Evolutionary conservation across 2,888 invertebrate genomes (phyloP), one percentile per base, ranked within the genome.

Genomic region (Philhelius pedissequus): DNA sequence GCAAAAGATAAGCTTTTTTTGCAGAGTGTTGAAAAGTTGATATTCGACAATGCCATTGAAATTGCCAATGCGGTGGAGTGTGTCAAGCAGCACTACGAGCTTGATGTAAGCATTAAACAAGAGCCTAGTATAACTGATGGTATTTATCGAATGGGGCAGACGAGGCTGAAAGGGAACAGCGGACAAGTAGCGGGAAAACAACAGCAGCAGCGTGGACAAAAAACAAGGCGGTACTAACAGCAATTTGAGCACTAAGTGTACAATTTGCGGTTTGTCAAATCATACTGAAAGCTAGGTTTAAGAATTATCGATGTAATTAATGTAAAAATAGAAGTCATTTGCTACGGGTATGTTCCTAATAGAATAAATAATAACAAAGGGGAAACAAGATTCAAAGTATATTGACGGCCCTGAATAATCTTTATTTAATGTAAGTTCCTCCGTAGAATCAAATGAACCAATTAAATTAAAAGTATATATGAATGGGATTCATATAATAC

Each of bases 1-100:
- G 75, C 69, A n/a, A 58, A 76, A n/a, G 86, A 87, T 30, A 87
- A 81, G 66, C 64, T 86, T n/a, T 83, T 87, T 70, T 56, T 84
- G 40, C 8, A 32, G 86, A 87, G 75, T 13, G 70, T 86, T 13
- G 15, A 9, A n/a, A 50, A 18, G 1, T 69, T 66, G 4, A 58
- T 50, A 15, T 73, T 83, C 18, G 68, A 78, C 2, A 80, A 78
- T 32, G 69, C 54, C 54, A 60, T 68, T 5, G 81, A 79, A 40
- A 32, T 32, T 83, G 83, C 25, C 5, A 25, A 25, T 25, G 25
- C 25, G 25, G 25, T 25, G 3, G 25, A 25, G 5, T 25, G 25
- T 35, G 66, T 69, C 32, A 69, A 68, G 45, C 64, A 83, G 3
- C 83, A 83, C 50, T 81, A 81, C 48, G 68, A 83, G 11, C 20